Evolutionary conservation across 1,140 invertebrate genomes (phyloP).

Genomic region (Pseudoatta argentina): DNA sequence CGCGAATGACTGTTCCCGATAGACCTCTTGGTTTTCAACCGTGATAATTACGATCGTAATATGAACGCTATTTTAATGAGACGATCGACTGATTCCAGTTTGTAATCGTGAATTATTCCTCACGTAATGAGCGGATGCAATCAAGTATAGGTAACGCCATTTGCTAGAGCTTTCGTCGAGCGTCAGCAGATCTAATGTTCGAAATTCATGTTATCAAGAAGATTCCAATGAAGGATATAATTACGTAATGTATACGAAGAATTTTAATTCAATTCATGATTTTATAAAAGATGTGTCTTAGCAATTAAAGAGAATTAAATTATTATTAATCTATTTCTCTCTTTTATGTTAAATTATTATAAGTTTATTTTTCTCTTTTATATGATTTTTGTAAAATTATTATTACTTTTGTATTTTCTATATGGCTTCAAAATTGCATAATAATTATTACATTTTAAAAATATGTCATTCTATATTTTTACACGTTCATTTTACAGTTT

Average conservation of each 20-base stretch:
- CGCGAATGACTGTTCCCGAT: constrained; percentile 15
- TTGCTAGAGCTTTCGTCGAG: not conserved
- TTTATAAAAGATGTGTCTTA: not conserved
- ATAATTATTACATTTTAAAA: not conserved
- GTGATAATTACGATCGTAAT: constrained; percentile 44
- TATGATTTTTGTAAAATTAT: constrained; percentile 3
- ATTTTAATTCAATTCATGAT: constrained; percentile 1
- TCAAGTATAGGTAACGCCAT: constrained; percentile 30
- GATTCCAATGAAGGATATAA: not conserved
- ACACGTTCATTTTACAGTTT: not conserved
- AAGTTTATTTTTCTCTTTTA: not conserved
- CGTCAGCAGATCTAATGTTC: not conserved
- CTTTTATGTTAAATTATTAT: not conserved
- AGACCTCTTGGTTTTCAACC: constrained; percentile 11
- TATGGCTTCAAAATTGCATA: not conserved
- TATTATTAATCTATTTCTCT: not conserved
- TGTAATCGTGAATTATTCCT: constrained; percentile 24
- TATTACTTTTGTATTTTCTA: not conserved
- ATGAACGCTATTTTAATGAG: constrained; percentile 47
- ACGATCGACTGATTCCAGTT: constrained; percentile 30
- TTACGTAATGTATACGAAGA: not conserved
- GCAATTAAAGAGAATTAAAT: not conserved
- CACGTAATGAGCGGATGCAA: constrained; percentile 31
- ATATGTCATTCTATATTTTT: not conserved
- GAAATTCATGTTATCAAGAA: not conserved